phyloP scores from a whole-genome alignment of 2,797 vertebrate genomes.

The Leptoclinus maculatus region DNA sequence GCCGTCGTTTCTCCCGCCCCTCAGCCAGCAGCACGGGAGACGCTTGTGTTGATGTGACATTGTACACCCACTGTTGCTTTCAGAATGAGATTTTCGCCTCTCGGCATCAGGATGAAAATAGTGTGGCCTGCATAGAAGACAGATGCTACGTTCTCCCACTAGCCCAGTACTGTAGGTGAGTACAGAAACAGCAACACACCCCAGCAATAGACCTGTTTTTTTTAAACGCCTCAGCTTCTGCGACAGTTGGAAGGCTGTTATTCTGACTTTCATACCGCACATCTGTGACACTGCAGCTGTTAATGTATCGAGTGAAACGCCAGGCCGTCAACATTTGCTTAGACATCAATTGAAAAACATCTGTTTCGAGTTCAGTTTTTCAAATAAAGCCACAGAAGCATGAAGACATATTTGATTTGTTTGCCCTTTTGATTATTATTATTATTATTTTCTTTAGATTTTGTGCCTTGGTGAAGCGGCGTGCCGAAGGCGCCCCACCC shows the following conservation, averaged over 20 bases:
- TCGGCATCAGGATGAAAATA: constrained; percentile 98
- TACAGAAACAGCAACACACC: not conserved
- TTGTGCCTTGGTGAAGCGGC: constrained; percentile 99
- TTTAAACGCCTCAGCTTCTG: constrained; percentile 35
- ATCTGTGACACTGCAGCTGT: constrained; percentile 39
- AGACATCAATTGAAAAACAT: not conserved
- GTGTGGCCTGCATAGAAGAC: constrained; percentile 99
- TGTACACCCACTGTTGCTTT: constrained; percentile 69
- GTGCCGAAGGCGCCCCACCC: constrained; percentile 89
- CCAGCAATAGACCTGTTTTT: not conserved
- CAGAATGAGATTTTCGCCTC: constrained; percentile 99
- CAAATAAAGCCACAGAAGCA: not conserved
- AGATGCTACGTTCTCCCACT: constrained; percentile 98
- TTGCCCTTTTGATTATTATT: not conserved
- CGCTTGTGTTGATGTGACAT: constrained; percentile 60
- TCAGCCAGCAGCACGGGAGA: constrained; percentile 24
- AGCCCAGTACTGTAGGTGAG: constrained; percentile 99
- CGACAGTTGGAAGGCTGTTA: constrained; percentile 23
- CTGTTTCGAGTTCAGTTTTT: not conserved
- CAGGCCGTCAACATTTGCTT: not conserved
- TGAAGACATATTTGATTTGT: not conserved
- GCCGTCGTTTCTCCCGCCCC: constrained; percentile 31
- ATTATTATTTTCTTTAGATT: constrained; percentile 83
- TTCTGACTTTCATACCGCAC: constrained; percentile 30
- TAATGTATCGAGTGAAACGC: constrained; percentile 40